A percentile compares a stretch with the other conserved stretches of the same genome.
phyloP scores from a whole-genome alignment of 2,888 invertebrate species.

The Melinopterus prodromus region DNA sequence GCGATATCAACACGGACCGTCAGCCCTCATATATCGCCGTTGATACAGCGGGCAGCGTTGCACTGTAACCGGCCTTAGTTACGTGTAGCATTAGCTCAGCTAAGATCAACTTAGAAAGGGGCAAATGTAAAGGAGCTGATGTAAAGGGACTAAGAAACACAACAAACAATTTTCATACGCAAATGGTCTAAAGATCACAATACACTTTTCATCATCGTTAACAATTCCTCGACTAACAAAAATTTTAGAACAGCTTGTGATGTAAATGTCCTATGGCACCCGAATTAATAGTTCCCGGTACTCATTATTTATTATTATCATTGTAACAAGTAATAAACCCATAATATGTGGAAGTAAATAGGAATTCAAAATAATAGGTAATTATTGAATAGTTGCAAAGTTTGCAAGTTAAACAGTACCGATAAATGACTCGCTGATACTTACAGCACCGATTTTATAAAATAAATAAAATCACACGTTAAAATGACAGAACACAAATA shows the following conservation, averaged over 20 bases:
- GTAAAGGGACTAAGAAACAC: neutral
- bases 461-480: constrained; percentile 17
- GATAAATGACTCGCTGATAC: too few relatives aligned
- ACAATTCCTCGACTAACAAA: neutral
- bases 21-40: too few relatives aligned
- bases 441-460: neutral
- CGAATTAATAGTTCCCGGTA: neutral
- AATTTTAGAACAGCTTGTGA: neutral
- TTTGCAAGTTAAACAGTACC: neutral
- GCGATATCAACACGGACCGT: too few relatives aligned
- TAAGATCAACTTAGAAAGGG: too few relatives aligned
- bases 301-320: neutral
- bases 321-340: neutral
- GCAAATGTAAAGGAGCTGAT: too few relatives aligned
- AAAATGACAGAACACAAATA: constrained; percentile 19
- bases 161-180: neutral
- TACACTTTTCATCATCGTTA: neutral
- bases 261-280: neutral
- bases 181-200: neutral
- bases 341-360: neutral
- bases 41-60: too few relatives aligned
- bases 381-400: neutral
- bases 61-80: too few relatives aligned
- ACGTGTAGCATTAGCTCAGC: too few relatives aligned
- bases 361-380: neutral